Conservation (phyloP, 2,113 vertebrate genomes). For the Bombycilla garrulus region DNA sequence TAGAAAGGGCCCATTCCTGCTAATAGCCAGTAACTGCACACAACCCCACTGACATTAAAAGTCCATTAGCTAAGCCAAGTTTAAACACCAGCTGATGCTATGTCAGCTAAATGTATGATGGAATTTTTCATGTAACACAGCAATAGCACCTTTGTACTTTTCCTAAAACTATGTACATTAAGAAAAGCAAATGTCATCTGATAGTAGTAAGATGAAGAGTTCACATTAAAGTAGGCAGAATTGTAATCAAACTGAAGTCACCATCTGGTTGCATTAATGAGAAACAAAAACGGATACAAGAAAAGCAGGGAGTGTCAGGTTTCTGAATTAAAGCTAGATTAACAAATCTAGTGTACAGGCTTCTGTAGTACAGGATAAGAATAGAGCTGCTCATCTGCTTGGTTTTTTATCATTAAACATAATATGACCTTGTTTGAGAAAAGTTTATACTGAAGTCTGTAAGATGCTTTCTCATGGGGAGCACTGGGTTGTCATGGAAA, state of each 20-base stretch:
- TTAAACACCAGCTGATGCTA: conserved; percentile 85
- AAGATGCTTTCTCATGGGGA: background rate
- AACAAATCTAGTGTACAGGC: background rate
- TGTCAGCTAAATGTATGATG: conserved; percentile 80
- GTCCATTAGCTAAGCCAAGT: conserved; percentile 88
- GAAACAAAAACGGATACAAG: conserved; percentile 24
- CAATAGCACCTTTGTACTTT: conserved; percentile 70
- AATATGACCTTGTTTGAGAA: background rate
- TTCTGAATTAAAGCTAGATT: conserved; percentile 53
- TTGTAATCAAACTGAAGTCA: conserved; percentile 70
- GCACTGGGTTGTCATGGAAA: background rate
- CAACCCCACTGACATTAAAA: conserved; percentile 85
- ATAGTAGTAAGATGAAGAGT: conserved; percentile 54
- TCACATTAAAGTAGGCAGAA: conserved; percentile 53
- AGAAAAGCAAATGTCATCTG: conserved; percentile 76
- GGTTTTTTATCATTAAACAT: background rate
- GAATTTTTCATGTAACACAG: conserved; percentile 74
- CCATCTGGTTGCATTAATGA: conserved; percentile 61
- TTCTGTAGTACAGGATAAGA: background rate
- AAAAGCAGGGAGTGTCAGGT: background rate
- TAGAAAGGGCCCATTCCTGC: conserved; percentile 74
- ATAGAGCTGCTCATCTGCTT: background rate
- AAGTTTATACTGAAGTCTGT: background rate
- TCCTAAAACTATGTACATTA: conserved; percentile 68
- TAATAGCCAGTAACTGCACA: conserved; percentile 79